Percentiles rank a stretch among this genome's conserved stretches.
Conservation (phyloP, 2,888 invertebrate species). For the Tetragnatha montana region DNA sequence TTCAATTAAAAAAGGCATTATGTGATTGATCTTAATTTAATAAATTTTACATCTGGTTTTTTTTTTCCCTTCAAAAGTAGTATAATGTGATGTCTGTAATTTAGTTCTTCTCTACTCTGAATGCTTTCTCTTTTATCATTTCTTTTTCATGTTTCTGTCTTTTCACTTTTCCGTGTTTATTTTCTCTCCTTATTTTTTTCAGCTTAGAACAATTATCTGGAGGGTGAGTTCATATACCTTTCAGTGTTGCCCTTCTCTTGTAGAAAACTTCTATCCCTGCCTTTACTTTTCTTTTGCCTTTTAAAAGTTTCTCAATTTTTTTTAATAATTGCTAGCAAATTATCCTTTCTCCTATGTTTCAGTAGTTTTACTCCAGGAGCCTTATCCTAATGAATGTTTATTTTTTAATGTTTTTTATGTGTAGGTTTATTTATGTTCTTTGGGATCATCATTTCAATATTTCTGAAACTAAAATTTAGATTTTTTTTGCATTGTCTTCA, state of each 20-base stretch:
- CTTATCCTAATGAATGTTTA: too few relatives aligned
- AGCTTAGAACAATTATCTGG: conserved; percentile 51
- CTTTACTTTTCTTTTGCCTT: background rate
- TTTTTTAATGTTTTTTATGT: too few relatives aligned
- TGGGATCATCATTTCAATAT: too few relatives aligned
- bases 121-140: background rate
- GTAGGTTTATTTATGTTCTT: too few relatives aligned
- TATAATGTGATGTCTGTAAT: background rate
- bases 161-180: conserved; percentile 12
- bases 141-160: conserved; percentile 31
- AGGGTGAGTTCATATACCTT: conserved; percentile 53
- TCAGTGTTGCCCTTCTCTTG: background rate
- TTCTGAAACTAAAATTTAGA: too few relatives aligned
- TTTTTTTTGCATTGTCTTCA: too few relatives aligned
- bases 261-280: background rate
- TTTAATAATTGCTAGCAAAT: background rate
- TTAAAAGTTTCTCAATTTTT: conserved; percentile 53
- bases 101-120: background rate
- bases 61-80: background rate
- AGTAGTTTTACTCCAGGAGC: too few relatives aligned
- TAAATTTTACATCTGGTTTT: background rate
- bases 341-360: too few relatives aligned
- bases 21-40: background rate
- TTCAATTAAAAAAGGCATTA: background rate
- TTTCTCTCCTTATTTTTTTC: conserved; percentile 44